phyloP scores from a whole-genome alignment of 2,888 invertebrate genomes.

The Dichetophora obliterata region DNA sequence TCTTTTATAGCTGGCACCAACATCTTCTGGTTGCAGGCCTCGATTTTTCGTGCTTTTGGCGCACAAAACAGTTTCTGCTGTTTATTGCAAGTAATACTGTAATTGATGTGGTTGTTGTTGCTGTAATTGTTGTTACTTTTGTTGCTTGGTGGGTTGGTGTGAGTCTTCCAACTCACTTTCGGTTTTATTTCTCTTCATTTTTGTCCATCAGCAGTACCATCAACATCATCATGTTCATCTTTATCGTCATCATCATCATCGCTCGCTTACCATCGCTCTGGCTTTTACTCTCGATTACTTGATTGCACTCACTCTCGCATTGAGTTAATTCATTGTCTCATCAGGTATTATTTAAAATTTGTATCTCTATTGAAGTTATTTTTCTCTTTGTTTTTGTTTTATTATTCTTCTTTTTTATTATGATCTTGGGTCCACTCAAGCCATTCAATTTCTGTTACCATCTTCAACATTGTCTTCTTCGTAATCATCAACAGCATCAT shows the following conservation, averaged over 20 bases:
- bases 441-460: not conserved
- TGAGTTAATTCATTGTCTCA: not conserved
- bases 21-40: constrained; percentile 36
- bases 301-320: not conserved
- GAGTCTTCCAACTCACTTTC: constrained; percentile 32
- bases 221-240: not conserved
- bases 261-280: not conserved
- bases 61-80: constrained; percentile 2
- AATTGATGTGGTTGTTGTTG: constrained; percentile 1
- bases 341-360: not conserved
- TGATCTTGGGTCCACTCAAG: not conserved
- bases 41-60: constrained; percentile 28
- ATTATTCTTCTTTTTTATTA: not conserved
- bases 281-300: not conserved
- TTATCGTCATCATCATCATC: not conserved
- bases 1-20: constrained; percentile 66
- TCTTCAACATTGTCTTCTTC: not conserved
- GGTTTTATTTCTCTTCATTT: constrained; percentile 19
- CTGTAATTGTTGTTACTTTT: constrained; percentile 12
- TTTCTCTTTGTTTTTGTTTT: not conserved
- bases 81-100: constrained; percentile 11
- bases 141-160: constrained; percentile 38
- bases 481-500: not conserved
- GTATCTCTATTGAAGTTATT: not conserved
- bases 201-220: constrained; percentile 1